These are phyloP conservation scores for Nibea coibor DNA, from an alignment of 2,113 vertebrate genomes.

Conservation along the genomic window DNA sequence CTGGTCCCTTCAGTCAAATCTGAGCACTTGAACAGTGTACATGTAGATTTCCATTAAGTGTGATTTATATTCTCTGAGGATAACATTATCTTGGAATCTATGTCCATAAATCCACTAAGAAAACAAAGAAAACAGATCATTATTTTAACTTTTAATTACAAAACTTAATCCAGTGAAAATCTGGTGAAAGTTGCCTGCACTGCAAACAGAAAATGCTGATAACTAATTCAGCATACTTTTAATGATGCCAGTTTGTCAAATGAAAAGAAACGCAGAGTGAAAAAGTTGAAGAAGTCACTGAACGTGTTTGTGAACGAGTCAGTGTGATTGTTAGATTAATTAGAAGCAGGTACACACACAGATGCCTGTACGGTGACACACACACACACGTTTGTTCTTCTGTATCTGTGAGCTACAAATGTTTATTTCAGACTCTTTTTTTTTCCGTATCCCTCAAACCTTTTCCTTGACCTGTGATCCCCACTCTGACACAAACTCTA, in stretches of 20 bases:
- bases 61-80: background rate
- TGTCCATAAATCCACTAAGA: background rate
- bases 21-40: background rate
- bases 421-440: background rate
- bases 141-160: background rate
- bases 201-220: background rate
- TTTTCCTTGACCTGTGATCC: background rate
- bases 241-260: background rate
- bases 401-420: background rate
- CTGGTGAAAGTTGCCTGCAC: background rate
- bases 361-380: too few relatives aligned
- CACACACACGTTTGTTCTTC: too few relatives aligned
- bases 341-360: too few relatives aligned
- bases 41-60: background rate
- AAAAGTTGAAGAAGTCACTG: background rate
- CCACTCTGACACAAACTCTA: background rate
- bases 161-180: background rate
- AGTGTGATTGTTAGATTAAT: too few relatives aligned
- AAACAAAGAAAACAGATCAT: background rate
- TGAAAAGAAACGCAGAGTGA: background rate
- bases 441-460: background rate
- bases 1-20: conserved; percentile 79
- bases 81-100: background rate
- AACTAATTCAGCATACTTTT: background rate
- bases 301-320: too few relatives aligned